Evolutionary conservation across 2,797 vertebrate genomes (phyloP), one percentile per base, ranked within the genome.

Genomic region (Lagorchestes hirsutus): DNA sequence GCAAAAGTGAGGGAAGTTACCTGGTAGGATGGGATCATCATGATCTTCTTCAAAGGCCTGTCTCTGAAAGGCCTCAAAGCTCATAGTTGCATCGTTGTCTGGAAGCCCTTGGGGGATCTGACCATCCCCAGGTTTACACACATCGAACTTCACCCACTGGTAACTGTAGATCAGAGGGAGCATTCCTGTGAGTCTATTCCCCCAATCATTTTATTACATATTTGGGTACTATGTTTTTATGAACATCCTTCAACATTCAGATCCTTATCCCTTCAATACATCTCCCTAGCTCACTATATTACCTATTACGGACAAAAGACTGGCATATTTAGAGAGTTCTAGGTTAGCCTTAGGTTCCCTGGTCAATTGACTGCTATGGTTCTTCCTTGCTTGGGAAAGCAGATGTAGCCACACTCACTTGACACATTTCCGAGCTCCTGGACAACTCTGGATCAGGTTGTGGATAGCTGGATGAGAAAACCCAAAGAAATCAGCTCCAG

Each of bases 391-490:
- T 74, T 10, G 90, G 59, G 22, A 92, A 34, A 87, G 50, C 16
- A 56, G 67, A 24, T 62, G 50, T 40, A 52, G 56, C 31, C 46
- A 34, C 22, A 98, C 98, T 98, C 98, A 99, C 99, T 99, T 99
- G 98, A 97, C 97, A 94, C 99, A 99, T 96, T 99, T 99, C 92
- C 99, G 99, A 55, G 99, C 99, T 94, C 99, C 99, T 0, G 99
- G 99, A 97, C 99, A 99, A 97, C 99, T 99, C 98, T 99, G 99
- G 97, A 99, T 99, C 58, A 99, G 98, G 97, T 99, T 99, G 97
- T 99, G 99, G 96, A 99, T 99, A 34, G 99, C 98, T 9, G 99
- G 99, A 96, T 99, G 99, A 12, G 99, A 99, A 97, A 99, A 99
- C 58, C 99, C 99, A 91, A 99, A 99, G 97, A 99, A 99, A 94